A percentile compares a stretch with the other conserved stretches of the same genome.
phyloP scores from a whole-genome alignment of 1,140 invertebrate species.

The Drosophila kanapiae region DNA sequence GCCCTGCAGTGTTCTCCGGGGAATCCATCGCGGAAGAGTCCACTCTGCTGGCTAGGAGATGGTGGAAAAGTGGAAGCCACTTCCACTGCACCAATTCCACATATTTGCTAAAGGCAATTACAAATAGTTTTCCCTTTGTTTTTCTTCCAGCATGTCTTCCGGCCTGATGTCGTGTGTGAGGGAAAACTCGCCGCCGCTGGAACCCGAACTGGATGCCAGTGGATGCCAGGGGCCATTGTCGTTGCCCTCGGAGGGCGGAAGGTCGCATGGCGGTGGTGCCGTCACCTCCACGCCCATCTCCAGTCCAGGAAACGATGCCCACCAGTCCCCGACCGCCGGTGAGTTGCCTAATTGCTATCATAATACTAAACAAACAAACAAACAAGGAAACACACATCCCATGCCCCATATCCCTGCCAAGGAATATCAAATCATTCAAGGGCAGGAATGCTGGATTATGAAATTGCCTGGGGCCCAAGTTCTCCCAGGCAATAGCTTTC shows the following conservation, averaged over 20 bases:
- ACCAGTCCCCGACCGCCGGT: conserved; percentile 56
- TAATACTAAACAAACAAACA: conserved; percentile 9
- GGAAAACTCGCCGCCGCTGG: conserved; percentile 86
- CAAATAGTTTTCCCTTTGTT: conserved; percentile 31
- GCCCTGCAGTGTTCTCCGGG: background rate
- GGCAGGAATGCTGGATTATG: conserved; percentile 37
- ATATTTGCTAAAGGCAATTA: conserved; percentile 29
- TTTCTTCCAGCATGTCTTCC: conserved; percentile 80
- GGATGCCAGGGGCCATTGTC: conserved; percentile 68
- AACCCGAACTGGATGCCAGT: conserved; percentile 73
- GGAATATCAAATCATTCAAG: conserved; percentile 32
- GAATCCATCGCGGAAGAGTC: conserved; percentile 4
- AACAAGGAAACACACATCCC: conserved; percentile 1
- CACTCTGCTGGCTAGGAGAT: background rate
- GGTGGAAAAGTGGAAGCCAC: background rate
- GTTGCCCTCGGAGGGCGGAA: conserved; percentile 56
- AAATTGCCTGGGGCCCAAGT: conserved; percentile 30
- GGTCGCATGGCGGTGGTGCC: conserved; percentile 54
- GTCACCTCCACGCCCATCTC: conserved; percentile 69
- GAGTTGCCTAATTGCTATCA: conserved; percentile 37
- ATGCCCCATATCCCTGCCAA: background rate
- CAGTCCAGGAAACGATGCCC: conserved; percentile 55
- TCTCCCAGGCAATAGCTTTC: conserved; percentile 14
- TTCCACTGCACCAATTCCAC: conserved; percentile 20
- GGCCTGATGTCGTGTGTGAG: conserved; percentile 86